Evolutionary conservation across 2,888 invertebrate genomes (phyloP).

Genomic region (Leucozona laternaria): DNA sequence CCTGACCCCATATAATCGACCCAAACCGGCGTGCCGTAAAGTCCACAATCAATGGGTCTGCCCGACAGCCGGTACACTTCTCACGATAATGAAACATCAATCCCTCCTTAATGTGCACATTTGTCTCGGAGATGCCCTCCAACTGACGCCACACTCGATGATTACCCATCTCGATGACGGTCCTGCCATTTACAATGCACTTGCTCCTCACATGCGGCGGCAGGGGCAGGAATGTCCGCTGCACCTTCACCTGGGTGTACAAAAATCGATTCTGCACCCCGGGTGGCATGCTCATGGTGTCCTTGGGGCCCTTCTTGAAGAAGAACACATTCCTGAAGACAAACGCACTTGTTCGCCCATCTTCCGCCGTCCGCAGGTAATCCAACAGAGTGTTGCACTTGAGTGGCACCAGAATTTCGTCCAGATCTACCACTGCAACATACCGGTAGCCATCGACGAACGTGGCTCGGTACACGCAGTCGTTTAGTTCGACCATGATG

Average conservation of each 20-base stretch:
- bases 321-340: constrained; percentile 85
- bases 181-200: constrained; percentile 92
- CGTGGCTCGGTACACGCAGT: constrained; percentile 95
- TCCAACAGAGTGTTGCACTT: constrained; percentile 89
- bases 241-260: constrained; percentile 83
- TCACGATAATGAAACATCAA: constrained; percentile 82
- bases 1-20: constrained; percentile 81
- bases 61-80: constrained; percentile 80
- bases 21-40: constrained; percentile 82
- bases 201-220: constrained; percentile 93
- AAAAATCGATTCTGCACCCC: constrained; percentile 81
- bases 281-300: constrained; percentile 80
- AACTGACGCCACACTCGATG: constrained; percentile 88
- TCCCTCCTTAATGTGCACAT: constrained; percentile 80
- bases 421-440: constrained; percentile 93
- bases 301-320: constrained; percentile 84
- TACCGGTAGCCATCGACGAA: constrained; percentile 88
- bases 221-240: constrained; percentile 80
- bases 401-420: constrained; percentile 93
- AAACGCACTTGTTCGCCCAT: constrained; percentile 82
- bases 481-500: constrained; percentile 94
- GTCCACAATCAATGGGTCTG: constrained; percentile 79
- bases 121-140: constrained; percentile 79
- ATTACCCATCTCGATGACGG: constrained; percentile 94
- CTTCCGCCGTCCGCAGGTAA: constrained; percentile 80